phyloP scores from a whole-genome alignment of 2,888 invertebrate species.

The Alitta virens region DNA sequence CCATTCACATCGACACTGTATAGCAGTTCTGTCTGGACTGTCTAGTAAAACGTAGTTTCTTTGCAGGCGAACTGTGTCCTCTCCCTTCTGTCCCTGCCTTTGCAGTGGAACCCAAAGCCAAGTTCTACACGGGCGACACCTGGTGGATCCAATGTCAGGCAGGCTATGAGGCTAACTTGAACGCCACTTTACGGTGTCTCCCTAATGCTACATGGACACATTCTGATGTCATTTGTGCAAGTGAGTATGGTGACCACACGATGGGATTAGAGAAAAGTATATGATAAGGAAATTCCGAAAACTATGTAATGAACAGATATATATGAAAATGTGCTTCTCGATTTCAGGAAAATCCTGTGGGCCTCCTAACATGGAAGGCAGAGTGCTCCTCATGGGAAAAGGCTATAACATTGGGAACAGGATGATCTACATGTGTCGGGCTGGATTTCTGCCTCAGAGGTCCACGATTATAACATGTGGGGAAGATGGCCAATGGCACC shows the following conservation, averaged over 20 bases:
- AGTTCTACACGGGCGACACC: conserved; percentile 31
- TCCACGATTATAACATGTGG: conserved; percentile 59
- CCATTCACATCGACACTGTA: no score
- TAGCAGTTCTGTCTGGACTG: no score
- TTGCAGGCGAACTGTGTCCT: conserved; percentile 15
- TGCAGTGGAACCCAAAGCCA: conserved; percentile 1
- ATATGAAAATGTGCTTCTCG: no score
- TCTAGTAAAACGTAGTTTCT: no score
- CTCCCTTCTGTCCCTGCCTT: conserved; percentile 9
- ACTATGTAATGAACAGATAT: no score
- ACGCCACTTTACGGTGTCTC: conserved; percentile 41
- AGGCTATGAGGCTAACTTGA: conserved; percentile 36
- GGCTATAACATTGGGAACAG: conserved; percentile 41
- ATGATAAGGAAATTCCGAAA: no score
- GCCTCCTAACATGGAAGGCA: conserved; percentile 31
- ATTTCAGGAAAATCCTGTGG: conserved; percentile 44
- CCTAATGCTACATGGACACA: conserved; percentile 46
- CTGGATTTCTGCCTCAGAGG: conserved; percentile 38
- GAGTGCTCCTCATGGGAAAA: conserved; percentile 39
- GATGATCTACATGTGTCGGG: conserved; percentile 42
- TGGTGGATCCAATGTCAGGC: conserved; percentile 33
- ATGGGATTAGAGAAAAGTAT: no score
- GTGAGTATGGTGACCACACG: no score
- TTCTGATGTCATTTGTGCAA: conserved; percentile 41
- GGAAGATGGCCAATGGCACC: conserved; percentile 63